phyloP scores from a whole-genome alignment of 2,888 invertebrate genomes.

The Arge pagana region DNA sequence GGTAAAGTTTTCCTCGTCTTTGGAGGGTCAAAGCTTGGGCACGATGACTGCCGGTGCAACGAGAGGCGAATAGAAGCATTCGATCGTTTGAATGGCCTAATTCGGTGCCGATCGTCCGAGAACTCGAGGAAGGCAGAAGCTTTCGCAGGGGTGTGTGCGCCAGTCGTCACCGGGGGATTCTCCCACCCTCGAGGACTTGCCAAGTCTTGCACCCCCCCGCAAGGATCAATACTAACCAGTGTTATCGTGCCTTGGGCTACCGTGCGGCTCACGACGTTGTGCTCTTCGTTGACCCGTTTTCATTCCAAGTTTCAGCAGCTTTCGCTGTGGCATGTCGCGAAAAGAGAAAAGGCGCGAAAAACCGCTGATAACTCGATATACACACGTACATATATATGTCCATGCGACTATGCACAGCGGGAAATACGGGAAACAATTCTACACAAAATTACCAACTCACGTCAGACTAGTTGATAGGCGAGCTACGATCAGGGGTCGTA shows the following conservation, averaged over 20 bases:
- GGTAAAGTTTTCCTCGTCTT: too few relatives aligned
- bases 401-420: too few relatives aligned
- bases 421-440: too few relatives aligned
- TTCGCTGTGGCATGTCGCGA: too few relatives aligned
- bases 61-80: constrained; percentile 5
- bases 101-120: constrained; percentile 19
- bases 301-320: constrained; percentile 1
- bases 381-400: too few relatives aligned
- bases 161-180: constrained; percentile 42
- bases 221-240: constrained; percentile 54
- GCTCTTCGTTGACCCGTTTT: constrained; percentile 12
- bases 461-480: too few relatives aligned
- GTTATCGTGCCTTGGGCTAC: constrained; percentile 55
- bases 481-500: too few relatives aligned
- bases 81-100: constrained; percentile 12
- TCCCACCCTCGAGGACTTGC: constrained; percentile 15
- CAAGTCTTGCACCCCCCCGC: constrained; percentile 40
- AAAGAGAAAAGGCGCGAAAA: too few relatives aligned
- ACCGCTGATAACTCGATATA: too few relatives aligned
- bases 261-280: constrained; percentile 29
- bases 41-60: constrained; percentile 19
- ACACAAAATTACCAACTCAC: too few relatives aligned
- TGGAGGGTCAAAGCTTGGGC: neutral
- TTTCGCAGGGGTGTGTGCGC: constrained; percentile 35
- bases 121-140: constrained; percentile 18